Evolutionary conservation across 2,888 invertebrate species (phyloP), one percentile per base, ranked within the genome.

Genomic region (Asteroscopus sphinx): DNA sequence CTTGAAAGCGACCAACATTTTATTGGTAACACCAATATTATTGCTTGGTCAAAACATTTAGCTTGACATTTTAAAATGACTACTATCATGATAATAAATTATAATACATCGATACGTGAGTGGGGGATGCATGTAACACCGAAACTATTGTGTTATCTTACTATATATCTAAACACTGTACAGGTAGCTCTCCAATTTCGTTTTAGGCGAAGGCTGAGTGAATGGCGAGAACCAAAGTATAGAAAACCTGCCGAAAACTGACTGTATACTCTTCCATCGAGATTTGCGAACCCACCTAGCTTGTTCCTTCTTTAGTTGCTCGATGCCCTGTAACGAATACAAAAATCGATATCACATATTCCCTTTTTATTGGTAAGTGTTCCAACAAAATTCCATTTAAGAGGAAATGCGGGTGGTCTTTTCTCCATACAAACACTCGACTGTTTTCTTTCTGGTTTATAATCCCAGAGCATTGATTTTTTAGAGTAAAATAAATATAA

Each of bases 211-310:
- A 6, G 98, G 98, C 68, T 97, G 95, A 7, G 97, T 97, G 88
- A 99, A 99, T 0, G 99, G 99, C 12, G 98, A 98, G 82, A 99
- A 97, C 99, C 99, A 99, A 3, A 97, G 96, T 51, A 99, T 88
- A 0, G 98, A 98, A 90, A 99, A 99, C 11, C 99, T 96, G 17
- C 99, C 99, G 90, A 99, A 99, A 3, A 99, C 99, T 0, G 98
- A 96, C 86, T 99, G 98, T 76, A 99, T 97, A 82, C 98, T 98
- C 95, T 98, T 97, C 97, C 99, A 98, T 45, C 98, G 95, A 0
- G 98, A 98, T 80, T 98, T 98, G 79, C 97, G 97, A 42, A 97
- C 97, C 98, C 98, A 99, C 11, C 97, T 95, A 0, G 98, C 98
- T 88, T 98, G 97, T 83, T 99, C 99, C 83, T 98, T 98, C 92